These are phyloP conservation scores for Dendrocopos noguchii DNA, from an alignment of 2,113 vertebrate genomes.

Conservation along the genomic window DNA sequence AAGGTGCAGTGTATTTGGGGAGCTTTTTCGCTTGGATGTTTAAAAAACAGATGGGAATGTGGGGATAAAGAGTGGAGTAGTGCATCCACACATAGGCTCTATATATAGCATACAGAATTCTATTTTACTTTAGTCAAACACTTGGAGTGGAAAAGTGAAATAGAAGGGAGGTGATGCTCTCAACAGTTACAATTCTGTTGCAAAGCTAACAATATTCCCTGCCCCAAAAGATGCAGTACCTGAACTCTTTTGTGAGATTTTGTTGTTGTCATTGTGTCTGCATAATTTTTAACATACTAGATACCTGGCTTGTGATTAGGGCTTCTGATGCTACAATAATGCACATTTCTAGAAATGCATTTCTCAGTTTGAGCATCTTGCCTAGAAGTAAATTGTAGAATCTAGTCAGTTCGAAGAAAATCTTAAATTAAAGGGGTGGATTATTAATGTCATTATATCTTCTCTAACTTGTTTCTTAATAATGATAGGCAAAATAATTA, in stretches of 20 bases:
- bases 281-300: background rate
- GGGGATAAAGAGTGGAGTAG: background rate
- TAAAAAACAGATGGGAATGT: background rate
- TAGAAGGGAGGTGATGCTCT: background rate
- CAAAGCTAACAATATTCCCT: background rate
- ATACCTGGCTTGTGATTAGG: background rate
- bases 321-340: background rate
- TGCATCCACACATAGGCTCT: background rate
- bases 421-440: background rate
- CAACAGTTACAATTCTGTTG: background rate
- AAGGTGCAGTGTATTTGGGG: background rate
- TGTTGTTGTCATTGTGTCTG: background rate
- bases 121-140: background rate
- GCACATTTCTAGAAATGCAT: background rate
- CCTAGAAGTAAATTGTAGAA: background rate
- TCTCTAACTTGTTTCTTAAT: background rate
- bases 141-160: background rate
- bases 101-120: background rate
- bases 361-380: background rate
- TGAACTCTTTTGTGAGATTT: background rate
- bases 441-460: background rate
- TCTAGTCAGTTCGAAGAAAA: background rate
- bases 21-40: background rate
- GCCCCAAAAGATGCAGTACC: background rate
- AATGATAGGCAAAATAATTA: background rate